Conservation (phyloP, 2,113 vertebrate species). For the Mohoua ochrocephala region DNA sequence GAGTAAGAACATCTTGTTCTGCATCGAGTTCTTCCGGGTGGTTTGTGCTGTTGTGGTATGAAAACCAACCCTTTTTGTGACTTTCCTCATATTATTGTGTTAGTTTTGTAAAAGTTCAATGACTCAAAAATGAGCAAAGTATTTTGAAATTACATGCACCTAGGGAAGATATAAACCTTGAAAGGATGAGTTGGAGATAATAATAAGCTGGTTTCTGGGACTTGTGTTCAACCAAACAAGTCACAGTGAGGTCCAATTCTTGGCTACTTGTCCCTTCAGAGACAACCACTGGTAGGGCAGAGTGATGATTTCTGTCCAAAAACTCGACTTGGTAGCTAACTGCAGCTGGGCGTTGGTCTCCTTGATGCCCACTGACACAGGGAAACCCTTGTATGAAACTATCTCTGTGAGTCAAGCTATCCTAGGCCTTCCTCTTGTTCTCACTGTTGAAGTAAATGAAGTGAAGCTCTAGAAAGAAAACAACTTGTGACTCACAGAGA, state of each 20-base stretch:
- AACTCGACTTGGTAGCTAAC: neutral
- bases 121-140: neutral
- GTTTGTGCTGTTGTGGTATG: neutral
- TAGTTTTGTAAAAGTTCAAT: neutral
- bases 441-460: neutral
- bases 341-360: neutral
- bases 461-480: neutral
- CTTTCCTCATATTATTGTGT: neutral
- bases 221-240: neutral
- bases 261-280: neutral
- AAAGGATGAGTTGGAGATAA: neutral
- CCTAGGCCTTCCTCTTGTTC: neutral
- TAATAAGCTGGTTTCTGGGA: neutral
- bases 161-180: neutral
- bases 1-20: neutral
- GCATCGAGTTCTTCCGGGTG: neutral
- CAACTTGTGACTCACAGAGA: neutral
- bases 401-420: neutral
- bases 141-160: neutral
- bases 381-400: neutral
- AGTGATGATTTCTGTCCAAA: neutral
- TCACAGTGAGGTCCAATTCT: neutral
- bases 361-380: neutral
- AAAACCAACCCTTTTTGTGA: neutral
- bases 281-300: neutral